Conservation (phyloP, 1,140 invertebrate genomes). For the Zaprionus ornatus region DNA sequence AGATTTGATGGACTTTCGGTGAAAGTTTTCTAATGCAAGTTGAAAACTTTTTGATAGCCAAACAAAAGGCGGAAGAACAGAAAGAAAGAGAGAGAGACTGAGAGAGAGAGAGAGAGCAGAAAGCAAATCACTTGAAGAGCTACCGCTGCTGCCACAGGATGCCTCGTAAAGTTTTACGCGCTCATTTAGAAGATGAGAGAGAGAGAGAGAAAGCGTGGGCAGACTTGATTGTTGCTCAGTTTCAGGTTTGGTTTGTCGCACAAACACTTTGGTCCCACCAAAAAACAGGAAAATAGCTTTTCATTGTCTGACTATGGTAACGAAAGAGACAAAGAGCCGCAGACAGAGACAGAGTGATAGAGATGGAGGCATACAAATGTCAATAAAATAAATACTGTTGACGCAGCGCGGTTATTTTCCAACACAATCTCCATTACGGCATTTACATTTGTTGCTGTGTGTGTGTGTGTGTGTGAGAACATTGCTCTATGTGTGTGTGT, state of each 20-base stretch:
- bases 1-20: conserved; percentile 58
- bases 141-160: conserved; percentile 53
- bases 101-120: conserved; percentile 27
- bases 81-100: neutral
- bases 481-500: conserved; percentile 11
- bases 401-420: conserved; percentile 80
- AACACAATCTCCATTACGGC: conserved; percentile 79
- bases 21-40: conserved; percentile 69
- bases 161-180: conserved; percentile 79
- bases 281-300: conserved; percentile 69
- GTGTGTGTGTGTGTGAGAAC: neutral
- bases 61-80: conserved; percentile 30
- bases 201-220: neutral
- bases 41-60: conserved; percentile 77
- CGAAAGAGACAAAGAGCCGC: neutral
- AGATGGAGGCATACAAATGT: conserved; percentile 60
- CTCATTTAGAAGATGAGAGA: conserved; percentile 50
- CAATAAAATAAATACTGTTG: conserved; percentile 82
- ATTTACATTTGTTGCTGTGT: conserved; percentile 65
- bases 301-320: conserved; percentile 58
- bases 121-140: conserved; percentile 73
- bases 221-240: conserved; percentile 45
- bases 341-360: too few relatives aligned
- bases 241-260: conserved; percentile 58
- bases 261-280: conserved; percentile 48